Base-by-base conservation (phyloP, 2,113 vertebrate species). In the Callorhinus ursinus region DNA sequence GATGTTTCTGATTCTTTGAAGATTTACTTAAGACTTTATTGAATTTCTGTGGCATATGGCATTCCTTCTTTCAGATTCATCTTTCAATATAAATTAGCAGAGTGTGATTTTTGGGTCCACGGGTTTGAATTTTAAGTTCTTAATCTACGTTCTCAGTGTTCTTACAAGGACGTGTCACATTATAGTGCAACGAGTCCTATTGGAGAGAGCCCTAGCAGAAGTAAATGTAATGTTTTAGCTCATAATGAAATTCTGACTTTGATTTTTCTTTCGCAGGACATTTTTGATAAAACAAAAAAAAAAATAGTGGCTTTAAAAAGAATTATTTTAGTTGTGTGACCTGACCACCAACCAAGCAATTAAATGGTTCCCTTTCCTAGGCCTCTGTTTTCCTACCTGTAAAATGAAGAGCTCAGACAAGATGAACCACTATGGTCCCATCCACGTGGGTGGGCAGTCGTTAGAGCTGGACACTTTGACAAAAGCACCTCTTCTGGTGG, bases 1-100 rank as follows among this genome's bases (percentile, higher is more conserved):
- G 65, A 10, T 93, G 36, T 81, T 91, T 92, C 74, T 96, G 59
- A 82, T 42, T 69, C 67, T 80, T 63, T 88, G 59, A 97, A 96
- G 55, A 74, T 88, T 81, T 83, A 55, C 91, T 82, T 69, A 95
- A 97, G 72, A 88, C 39, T 63, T 59, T 39, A 26, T 94, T 86
- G 31, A 79, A 31, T 90, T 94, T 95, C 24, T 72, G 88, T 81
- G 53, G 46, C 46, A 59, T 42, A 6, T 19, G 12, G 7, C 51
- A 18, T 95, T 79, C 9, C 10, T 28, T 65, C 74, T 71, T 90
- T 69, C 24, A 76, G 36, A 39, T 65, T 94, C 24, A 7, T 55
- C 19, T 74, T 85, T 90, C 67, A 28, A 15, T 88, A 49, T 51
- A 94, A 84, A 90, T 88, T 51, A 93, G 46, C 53, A 49, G 42